Percentiles rank a stretch among this genome's conserved stretches.
Conservation (phyloP, 2,888 invertebrate genomes). For the Ennomos quercinarius region DNA sequence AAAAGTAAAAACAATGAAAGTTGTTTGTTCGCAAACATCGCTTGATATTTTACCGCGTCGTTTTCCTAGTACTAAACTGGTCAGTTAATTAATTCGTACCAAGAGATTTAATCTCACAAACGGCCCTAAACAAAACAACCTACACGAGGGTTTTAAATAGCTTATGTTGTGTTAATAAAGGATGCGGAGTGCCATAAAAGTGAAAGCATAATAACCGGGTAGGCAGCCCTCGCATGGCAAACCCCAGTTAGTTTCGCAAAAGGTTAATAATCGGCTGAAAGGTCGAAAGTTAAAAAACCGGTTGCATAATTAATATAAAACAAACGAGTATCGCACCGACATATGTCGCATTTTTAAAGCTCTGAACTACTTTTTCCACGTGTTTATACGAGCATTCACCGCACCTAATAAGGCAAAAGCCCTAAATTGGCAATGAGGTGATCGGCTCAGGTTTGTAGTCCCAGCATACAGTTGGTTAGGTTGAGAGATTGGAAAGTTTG, state of each 20-base stretch:
- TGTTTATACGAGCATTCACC: slow-evolving; percentile 18
- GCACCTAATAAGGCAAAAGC: slow-evolving; percentile 26
- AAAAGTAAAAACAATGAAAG: slow-evolving; percentile 24
- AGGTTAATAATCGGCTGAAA: slow-evolving; percentile 61
- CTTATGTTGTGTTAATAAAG: slow-evolving; percentile 44
- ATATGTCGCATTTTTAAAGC: slow-evolving; percentile 15
- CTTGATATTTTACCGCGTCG: slow-evolving; percentile 33
- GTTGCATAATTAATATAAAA: slow-evolving; percentile 50
- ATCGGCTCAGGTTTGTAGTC: slow-evolving; percentile 3
- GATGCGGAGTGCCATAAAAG: slow-evolving; percentile 36
- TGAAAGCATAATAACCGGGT: slow-evolving; percentile 44
- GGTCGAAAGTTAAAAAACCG: slow-evolving; percentile 60
- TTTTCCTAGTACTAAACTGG: slow-evolving; percentile 30
- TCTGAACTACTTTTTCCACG: slow-evolving; percentile 24
- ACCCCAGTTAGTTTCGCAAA: slow-evolving; percentile 53
- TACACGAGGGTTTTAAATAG: slow-evolving; percentile 30
- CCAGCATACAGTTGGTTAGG: slow-evolving; percentile 34
- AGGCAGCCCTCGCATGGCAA: slow-evolving; percentile 47
- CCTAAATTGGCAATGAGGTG: slow-evolving; percentile 34
- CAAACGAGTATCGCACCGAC: slow-evolving; percentile 25
- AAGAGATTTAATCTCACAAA: slow-evolving; percentile 47
- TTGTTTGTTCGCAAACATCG: slow-evolving; percentile 33
- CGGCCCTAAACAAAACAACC: slow-evolving; percentile 45
- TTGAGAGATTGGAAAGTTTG: slow-evolving; percentile 38
- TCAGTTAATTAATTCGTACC: slow-evolving; percentile 30